These are phyloP conservation scores for Beris chalybata DNA, from an alignment of 2,888 invertebrate genomes.

Conservation along the genomic window DNA sequence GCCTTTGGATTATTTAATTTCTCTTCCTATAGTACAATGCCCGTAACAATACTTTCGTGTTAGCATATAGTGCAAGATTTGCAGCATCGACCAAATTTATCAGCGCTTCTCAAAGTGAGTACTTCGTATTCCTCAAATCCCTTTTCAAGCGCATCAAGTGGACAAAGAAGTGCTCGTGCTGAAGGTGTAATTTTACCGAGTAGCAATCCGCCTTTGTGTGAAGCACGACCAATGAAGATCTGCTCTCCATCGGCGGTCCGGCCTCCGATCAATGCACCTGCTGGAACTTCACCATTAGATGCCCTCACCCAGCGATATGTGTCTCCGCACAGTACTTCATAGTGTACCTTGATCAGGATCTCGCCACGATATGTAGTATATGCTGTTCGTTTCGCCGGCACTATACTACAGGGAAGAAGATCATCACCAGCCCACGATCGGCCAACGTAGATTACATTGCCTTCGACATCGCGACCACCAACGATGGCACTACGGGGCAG, in stretches of 20 bases:
- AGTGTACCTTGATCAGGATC: not conserved
- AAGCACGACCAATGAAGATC: slow-evolving; percentile 55
- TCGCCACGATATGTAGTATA: not conserved
- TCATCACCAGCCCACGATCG: not conserved
- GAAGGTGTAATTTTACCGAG: slow-evolving; percentile 67
- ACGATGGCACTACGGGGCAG: slow-evolving; percentile 3
- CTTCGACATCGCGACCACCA: not conserved
- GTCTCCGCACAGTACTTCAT: slow-evolving; percentile 13
- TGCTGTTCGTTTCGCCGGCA: slow-evolving; percentile 1
- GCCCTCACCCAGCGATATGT: slow-evolving; percentile 44
- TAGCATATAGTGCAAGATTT: no score
- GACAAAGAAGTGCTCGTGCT: slow-evolving; percentile 61
- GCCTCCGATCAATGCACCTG: slow-evolving; percentile 52
- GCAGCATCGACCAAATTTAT: no score
- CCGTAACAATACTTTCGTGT: no score
- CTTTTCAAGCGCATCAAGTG: slow-evolving; percentile 60
- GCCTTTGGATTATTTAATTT: no score
- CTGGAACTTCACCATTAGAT: slow-evolving; percentile 42
- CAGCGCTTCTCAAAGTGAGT: no score
- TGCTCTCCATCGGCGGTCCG: slow-evolving; percentile 52
- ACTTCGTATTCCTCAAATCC: slow-evolving; percentile 3
- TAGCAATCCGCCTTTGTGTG: slow-evolving; percentile 63
- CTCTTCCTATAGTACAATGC: no score
- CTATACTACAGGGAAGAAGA: slow-evolving; percentile 2
- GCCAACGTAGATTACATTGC: slow-evolving; percentile 3